Base-by-base conservation (phyloP, 2,888 invertebrate species). In the Drosophila crucigera region DNA sequence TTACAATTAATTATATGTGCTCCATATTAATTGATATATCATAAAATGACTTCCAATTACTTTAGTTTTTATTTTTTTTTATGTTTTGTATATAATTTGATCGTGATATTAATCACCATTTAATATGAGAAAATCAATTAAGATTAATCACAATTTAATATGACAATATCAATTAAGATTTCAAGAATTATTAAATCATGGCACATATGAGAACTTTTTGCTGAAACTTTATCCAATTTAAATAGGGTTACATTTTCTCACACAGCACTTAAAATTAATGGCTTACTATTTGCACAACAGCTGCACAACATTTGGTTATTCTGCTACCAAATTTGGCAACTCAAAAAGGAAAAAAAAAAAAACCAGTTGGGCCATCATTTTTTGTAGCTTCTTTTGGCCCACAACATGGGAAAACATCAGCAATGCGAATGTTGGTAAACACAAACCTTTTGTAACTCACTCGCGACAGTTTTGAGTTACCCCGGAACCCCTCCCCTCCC, bases 371-470 rank as follows among this genome's bases (percentile, higher is more conserved):
- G 62, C 72, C 56, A 69, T 58, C 79, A 53, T 70, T 14, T 65
- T 75, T 73, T 22, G 58, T 30, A 39, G 39, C 50, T 73, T 58
- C 58, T 19, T 31, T 35, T 50, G 28, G 35, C 53, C 50, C 54
- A 43, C 47, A 22, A 22, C 43, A 11, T 4, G 47, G 9, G 25
- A 25, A 30, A 53, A 53, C 33, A 39, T 41, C 25, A 35, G 53
- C 63, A 52, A 64, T 74, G 77, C 70, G 79, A 86, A 90, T 91
- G 82, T 89, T 84, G 89, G 90, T 84, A 92, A 91, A 92, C 85
- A 91, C 73, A 79, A 84, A 79, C 91, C 92, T 80, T 92, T 90
- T 90, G 86, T 84, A 80, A 79, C 78, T 84, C 80, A 77, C 50
- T 73, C 81, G 78, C 86, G 84, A 81, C 89, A 79, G 66, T 58